Evolutionary conservation across 2,888 invertebrate species (phyloP), one percentile per base, ranked within the genome.

Genomic region (Cantharis rufa): DNA sequence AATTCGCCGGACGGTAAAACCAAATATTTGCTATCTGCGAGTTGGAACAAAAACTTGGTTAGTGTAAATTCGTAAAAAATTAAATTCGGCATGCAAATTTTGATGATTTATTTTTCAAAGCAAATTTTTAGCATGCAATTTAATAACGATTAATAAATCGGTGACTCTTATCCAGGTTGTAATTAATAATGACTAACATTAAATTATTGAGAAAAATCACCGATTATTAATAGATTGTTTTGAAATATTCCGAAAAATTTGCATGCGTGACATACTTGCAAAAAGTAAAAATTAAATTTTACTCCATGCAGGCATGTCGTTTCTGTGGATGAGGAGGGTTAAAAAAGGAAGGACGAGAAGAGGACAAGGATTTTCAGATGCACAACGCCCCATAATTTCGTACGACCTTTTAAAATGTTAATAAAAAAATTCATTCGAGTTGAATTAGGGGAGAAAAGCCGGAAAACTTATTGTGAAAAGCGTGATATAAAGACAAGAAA

Each of bases 1-100:
- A 98, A 91, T 89, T 98, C 98, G 81, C 98, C 98, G 85, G 97
- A 96, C 82, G 97, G 96, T 79, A 98, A 91, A 66, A 98, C 97
- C 88, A 98, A 92, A 87, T 97, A 97, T 92, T 98, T 97, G 84
- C 96, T 97, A 89, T 97, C 98, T 98, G 90, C 83, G 69, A 62
- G 69, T 27, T 13, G 21, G 75, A 77, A 75, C 63, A 15, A 48
- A 48, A 32, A 13, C 5, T 5, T 4, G 1, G 15, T 32, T 4
- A 68, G 15, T 28, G 18, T n/a, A n/a, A 15, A n/a, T 63, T 15
- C 10, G 24, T 28, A 15, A 28, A 62, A 18, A 69, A 63, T n/a
- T 15, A 11, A n/a, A 9, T 64, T 27, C 27, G 15, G 16, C 78
- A 76, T 78, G 78, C 78, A 78, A 76, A 76, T 74, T 74, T 75